Evolutionary conservation across 1,140 invertebrate species (phyloP).

Genomic region (Drosophila azteca): DNA sequence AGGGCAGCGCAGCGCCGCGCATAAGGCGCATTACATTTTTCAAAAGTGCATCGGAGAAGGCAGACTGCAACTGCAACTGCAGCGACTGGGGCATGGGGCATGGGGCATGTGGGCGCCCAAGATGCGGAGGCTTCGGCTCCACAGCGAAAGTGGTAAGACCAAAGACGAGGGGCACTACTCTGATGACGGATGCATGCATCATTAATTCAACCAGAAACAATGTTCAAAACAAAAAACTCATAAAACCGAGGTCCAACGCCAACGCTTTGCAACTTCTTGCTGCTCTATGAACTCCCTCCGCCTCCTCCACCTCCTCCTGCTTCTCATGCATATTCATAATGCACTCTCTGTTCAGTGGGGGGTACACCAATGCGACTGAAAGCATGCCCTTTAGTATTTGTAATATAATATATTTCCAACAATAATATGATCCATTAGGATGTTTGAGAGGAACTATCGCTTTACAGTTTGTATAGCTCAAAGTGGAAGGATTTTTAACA

Average conservation of each 20-base stretch:
- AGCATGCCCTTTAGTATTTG: too few species aligned
- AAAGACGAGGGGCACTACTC: constrained; percentile 47
- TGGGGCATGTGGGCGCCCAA: constrained; percentile 44
- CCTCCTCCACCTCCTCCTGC: neutral
- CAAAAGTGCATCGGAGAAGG: constrained; percentile 46
- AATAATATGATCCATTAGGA: too few species aligned
- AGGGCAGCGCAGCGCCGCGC: constrained; percentile 23
- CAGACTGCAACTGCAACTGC: constrained; percentile 10
- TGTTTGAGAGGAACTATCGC: too few species aligned
- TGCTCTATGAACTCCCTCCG: neutral
- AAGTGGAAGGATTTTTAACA: too few species aligned
- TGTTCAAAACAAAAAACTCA: constrained; percentile 39
- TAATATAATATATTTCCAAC: too few species aligned
- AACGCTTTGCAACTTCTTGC: constrained; percentile 7
- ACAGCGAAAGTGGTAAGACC: constrained; percentile 59
- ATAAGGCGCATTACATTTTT: constrained; percentile 72
- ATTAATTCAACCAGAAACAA: constrained; percentile 74
- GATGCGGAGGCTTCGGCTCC: constrained; percentile 23
- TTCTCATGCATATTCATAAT: constrained; percentile 53
- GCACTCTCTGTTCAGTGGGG: neutral
- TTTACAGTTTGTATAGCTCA: too few species aligned
- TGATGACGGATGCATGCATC: constrained; percentile 81
- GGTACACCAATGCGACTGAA: too few species aligned
- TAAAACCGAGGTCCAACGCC: neutral
- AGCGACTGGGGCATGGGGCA: constrained; percentile 1